Percentiles rank a stretch among this genome's conserved stretches.
Conservation (phyloP, 2,888 invertebrate genomes). For the Synanthedon formicaeformis region DNA sequence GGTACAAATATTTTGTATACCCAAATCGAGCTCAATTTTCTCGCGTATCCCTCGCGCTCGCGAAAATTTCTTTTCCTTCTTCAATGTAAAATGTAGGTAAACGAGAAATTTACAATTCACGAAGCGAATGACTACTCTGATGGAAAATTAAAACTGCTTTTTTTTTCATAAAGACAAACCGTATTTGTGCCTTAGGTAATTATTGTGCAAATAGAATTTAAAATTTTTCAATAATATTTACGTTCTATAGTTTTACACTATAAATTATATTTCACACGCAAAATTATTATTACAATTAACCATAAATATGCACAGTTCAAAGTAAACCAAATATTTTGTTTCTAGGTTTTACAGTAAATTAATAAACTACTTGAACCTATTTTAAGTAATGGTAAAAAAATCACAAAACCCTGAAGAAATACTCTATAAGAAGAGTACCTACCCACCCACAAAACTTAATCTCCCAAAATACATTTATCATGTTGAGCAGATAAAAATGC, state of each 20-base stretch:
- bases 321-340: neutral
- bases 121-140: constrained; percentile 29
- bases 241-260: too few species aligned
- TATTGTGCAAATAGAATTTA: too few species aligned
- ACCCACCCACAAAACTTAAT: constrained; percentile 51
- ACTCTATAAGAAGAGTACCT: constrained; percentile 23
- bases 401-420: constrained; percentile 2
- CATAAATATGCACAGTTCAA: too few species aligned
- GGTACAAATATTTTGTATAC: constrained; percentile 39
- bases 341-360: neutral
- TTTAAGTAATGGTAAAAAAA: neutral
- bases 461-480: constrained; percentile 66
- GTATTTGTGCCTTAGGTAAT: too few species aligned
- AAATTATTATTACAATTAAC: too few species aligned
- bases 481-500: constrained; percentile 65
- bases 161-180: constrained; percentile 8
- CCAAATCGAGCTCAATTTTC: constrained; percentile 33
- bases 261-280: too few species aligned
- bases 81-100: constrained; percentile 42
- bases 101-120: constrained; percentile 15
- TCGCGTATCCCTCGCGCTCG: constrained; percentile 28
- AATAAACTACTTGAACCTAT: neutral
- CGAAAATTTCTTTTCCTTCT: constrained; percentile 28
- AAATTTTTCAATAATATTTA: too few species aligned
- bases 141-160: constrained; percentile 28